These are phyloP conservation scores for Tragelaphus strepsiceros DNA, from an alignment of 2,113 vertebrate genomes.

Conservation along the genomic window DNA sequence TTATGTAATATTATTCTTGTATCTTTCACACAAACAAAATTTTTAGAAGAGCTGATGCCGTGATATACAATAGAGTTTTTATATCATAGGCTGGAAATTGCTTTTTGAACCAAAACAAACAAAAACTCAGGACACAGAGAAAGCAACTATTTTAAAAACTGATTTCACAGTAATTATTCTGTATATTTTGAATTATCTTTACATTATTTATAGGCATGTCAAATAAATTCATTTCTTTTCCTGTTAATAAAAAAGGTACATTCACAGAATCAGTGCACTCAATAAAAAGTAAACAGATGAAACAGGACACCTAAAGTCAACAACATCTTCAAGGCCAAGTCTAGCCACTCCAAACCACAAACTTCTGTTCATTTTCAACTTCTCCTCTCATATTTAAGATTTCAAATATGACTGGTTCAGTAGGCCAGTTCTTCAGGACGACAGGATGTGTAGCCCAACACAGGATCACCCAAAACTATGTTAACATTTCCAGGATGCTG, in stretches of 20 bases:
- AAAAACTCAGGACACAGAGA: not conserved
- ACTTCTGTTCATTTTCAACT: constrained; percentile 24
- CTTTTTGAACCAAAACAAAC: not conserved
- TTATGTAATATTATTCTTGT: not conserved
- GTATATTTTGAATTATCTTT: not conserved
- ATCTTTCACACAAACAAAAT: not conserved
- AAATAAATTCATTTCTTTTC: constrained; percentile 11
- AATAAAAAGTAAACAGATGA: constrained; percentile 54
- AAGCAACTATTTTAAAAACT: not conserved
- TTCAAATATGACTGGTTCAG: not conserved
- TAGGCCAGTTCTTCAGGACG: not conserved
- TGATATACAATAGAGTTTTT: not conserved
- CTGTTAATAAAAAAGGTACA: not conserved
- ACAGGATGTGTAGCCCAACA: not conserved
- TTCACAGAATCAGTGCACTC: not conserved
- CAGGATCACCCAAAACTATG: constrained; percentile 33
- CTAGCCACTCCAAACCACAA: not conserved
- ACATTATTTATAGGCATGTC: not conserved
- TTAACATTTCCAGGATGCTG: constrained; percentile 3
- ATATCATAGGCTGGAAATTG: not conserved
- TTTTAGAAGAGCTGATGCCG: not conserved
- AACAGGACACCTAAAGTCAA: not conserved
- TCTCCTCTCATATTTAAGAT: not conserved
- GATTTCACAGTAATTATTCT: constrained; percentile 12
- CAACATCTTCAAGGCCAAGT: not conserved